Evolutionary conservation across 2,113 vertebrate genomes (phyloP), one percentile per base, ranked within the genome.

Genomic region (Atractosteus spatula): DNA sequence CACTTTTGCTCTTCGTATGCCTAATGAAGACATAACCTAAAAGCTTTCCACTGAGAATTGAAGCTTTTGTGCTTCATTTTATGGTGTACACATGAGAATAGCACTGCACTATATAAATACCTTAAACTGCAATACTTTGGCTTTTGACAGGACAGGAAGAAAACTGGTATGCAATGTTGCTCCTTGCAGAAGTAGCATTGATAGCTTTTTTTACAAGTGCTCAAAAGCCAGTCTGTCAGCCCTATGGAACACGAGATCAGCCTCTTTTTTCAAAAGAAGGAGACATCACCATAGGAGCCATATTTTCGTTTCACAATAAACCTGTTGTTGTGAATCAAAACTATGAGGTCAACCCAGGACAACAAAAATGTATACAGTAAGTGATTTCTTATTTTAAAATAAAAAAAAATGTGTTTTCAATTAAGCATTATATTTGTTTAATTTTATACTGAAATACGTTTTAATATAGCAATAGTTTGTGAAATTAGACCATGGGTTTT

Each of bases 281-380:
- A 55, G 84, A 90, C 71, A 77, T 90, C 72, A 86, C 77, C 71
- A 88, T 92, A 77, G 91, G 91, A 77, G 91, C 88, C 41, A 88
- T 91, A 84, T 92, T 92, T 79, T 91, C 90, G 75, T 91, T 92
- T 75, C 88, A 91, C 72, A 87, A 90, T 75, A 86, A 84, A 59
- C 89, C 88, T 47, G 62, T 79, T 76, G 80, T 43, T 77, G 83
- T 87, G 67, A 84, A 81, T 79, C 86, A 85, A 80, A 69, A 61
- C 63, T 80, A 84, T 17, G 82, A 76, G 41, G 68, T 76, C 57
- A 86, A 88, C 71, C 87, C 86, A 67, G 89, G 87, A 81, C 79
- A 64, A 68, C 82, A 85, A 65, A 80, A 73, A 57, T 92, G 91
- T 79, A 74, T 87, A 68, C 86, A 88, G 89, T 92, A 87, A 90